Evolutionary conservation across 2,113 vertebrate species (phyloP).

Genomic region (Taxidea taxus): DNA sequence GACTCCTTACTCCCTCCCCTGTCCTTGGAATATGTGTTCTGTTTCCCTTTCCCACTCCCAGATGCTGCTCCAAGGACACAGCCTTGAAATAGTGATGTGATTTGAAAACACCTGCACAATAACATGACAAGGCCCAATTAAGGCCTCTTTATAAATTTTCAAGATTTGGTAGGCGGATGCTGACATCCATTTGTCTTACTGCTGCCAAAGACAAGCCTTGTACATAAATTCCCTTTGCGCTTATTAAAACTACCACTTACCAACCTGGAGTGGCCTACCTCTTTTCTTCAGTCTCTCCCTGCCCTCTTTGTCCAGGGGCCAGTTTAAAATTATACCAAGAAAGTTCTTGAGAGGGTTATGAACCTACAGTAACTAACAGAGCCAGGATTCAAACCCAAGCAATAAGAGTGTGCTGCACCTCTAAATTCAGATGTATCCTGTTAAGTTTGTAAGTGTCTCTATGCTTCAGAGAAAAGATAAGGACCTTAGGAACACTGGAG

Average conservation of each 20-base stretch:
- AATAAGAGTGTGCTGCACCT: not conserved
- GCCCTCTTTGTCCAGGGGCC: not conserved
- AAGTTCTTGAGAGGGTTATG: not conserved
- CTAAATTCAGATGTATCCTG: not conserved
- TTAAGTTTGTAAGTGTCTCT: not conserved
- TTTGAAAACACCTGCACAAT: not conserved
- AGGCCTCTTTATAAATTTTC: not conserved
- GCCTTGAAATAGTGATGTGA: not conserved
- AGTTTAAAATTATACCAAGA: not conserved
- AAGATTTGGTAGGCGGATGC: not conserved
- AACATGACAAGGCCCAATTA: not conserved
- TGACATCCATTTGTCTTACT: not conserved
- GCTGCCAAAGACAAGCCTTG: not conserved
- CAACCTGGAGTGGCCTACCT: not conserved
- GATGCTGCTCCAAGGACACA: not conserved
- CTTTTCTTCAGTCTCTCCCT: not conserved
- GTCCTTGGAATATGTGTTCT: not conserved
- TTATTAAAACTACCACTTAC: not conserved
- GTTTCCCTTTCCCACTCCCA: not conserved
- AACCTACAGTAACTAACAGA: not conserved
- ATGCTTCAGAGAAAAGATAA: not conserved
- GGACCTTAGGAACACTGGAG: not conserved
- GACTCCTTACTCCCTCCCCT: not conserved
- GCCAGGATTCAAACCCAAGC: not conserved
- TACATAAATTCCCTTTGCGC: not conserved